Evolutionary conservation across 2,888 invertebrate species (phyloP), one percentile per base, ranked within the genome.

Genomic region (Apodemia mormo): DNA sequence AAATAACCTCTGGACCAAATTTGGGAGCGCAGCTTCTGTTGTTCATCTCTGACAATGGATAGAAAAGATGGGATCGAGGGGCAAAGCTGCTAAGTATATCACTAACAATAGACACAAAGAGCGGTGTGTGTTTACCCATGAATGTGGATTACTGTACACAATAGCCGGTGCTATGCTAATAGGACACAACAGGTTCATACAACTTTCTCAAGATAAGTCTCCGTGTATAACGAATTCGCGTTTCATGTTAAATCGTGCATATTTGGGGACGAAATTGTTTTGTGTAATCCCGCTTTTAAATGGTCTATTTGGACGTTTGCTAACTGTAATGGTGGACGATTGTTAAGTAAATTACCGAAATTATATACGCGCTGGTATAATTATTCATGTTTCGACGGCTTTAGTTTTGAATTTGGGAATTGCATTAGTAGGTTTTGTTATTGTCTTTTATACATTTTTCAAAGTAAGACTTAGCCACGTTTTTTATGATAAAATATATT

Each of bases 201-300:
- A 80, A 80, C 81, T 84, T 86, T 89, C 89, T 87, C 88, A 87
- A 91, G 90, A 91, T 92, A 93, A 93, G 82, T 84, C 86, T 86
- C 78, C 86, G 76, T 92, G 93, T 93, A 90, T 91, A 93, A 93
- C 93, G 93, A 93, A 93, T 93, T 92, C 85, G 93, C 93, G 88
- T 91, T 88, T 87, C 83, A 82, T 80, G 90, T 92, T 92, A 87
- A 93, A 93, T 92, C 89, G 93, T 88, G 88, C 92, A 86, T 92
- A 84, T 85, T 82, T 83, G 79, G 85, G 86, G 87, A 82, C 79
- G 77, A 75, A 75, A 77, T 76, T 73, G 76, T 78, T 76, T 77
- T 74, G 79, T 85, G 88, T 87, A 89, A 89, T 89, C 89, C 83
- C 78, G 85, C 86, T 85, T 86, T 82, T 86, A 87, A 89, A 89